Conservation (phyloP, 1,140 invertebrate species). For the Pseudomyrmex concolor region DNA sequence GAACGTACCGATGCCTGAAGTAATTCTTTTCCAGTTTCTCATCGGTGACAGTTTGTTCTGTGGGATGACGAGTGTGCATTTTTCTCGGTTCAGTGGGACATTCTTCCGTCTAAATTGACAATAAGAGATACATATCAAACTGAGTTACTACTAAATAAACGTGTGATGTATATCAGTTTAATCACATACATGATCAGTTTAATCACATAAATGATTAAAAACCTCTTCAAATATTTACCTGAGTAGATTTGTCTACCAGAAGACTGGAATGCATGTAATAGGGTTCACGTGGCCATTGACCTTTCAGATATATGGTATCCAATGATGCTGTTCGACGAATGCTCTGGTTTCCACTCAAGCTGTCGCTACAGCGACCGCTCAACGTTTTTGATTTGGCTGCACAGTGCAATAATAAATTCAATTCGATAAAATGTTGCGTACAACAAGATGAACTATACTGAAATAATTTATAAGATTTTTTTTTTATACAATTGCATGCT, state of each 20-base stretch:
- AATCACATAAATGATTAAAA: background rate
- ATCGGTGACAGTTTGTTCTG: constrained; percentile 83
- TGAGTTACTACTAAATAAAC: background rate
- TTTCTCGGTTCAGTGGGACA: constrained; percentile 86
- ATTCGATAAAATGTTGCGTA: too few relatives aligned
- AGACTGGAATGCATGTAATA: constrained; percentile 88
- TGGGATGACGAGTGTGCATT: constrained; percentile 80
- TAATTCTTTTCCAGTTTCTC: constrained; percentile 86
- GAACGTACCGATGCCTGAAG: constrained; percentile 83
- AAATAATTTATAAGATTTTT: background rate
- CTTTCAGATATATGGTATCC: constrained; percentile 91
- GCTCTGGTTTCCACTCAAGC: constrained; percentile 85
- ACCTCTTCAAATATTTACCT: constrained; percentile 83
- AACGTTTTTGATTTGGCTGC: constrained; percentile 88
- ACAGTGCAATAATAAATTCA: constrained; percentile 68
- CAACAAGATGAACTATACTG: background rate
- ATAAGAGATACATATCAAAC: background rate
- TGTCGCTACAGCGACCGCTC: constrained; percentile 83
- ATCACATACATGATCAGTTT: too few relatives aligned
- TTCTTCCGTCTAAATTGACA: constrained; percentile 87
- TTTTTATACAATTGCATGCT: background rate
- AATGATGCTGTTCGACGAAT: constrained; percentile 91
- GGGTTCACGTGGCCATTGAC: constrained; percentile 90
- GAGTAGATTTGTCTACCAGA: constrained; percentile 91
- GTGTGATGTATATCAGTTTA: too few relatives aligned